phyloP scores from a whole-genome alignment of 2,113 vertebrate species.

The Leiothrix lutea region DNA sequence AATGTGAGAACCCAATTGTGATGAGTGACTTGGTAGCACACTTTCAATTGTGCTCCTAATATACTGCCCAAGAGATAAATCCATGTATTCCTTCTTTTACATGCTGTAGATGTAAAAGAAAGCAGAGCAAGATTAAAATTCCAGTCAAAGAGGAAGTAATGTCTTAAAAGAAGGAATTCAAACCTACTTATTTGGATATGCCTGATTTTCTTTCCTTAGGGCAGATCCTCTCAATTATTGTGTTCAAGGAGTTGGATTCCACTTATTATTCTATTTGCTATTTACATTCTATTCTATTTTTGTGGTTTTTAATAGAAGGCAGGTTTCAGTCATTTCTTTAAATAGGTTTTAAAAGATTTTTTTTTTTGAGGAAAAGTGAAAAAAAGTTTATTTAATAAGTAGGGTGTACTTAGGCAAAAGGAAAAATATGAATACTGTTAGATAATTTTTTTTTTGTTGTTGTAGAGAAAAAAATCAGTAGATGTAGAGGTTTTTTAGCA shows the following conservation, averaged over 20 bases:
- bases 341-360: neutral
- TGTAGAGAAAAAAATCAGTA: neutral
- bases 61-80: neutral
- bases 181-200: neutral
- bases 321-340: neutral
- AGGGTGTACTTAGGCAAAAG: neutral
- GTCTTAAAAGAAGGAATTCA: neutral
- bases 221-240: neutral
- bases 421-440: neutral
- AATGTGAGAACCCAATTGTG: neutral
- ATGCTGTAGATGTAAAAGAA: neutral
- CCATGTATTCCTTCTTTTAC: neutral
- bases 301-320: neutral
- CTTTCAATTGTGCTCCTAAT: neutral
- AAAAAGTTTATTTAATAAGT: neutral
- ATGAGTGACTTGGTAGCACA: neutral
- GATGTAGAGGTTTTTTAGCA: neutral
- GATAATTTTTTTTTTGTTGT: too few species aligned
- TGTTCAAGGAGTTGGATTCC: neutral
- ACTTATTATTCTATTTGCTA: too few species aligned
- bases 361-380: neutral
- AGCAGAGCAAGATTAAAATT: neutral
- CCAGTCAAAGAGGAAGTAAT: neutral
- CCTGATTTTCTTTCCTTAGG: neutral
- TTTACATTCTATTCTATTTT: too few species aligned